Evolutionary conservation across 2,797 vertebrate genomes (phyloP), one percentile per base, ranked within the genome.

Genomic region (Poeciliopsis gracilis): DNA sequence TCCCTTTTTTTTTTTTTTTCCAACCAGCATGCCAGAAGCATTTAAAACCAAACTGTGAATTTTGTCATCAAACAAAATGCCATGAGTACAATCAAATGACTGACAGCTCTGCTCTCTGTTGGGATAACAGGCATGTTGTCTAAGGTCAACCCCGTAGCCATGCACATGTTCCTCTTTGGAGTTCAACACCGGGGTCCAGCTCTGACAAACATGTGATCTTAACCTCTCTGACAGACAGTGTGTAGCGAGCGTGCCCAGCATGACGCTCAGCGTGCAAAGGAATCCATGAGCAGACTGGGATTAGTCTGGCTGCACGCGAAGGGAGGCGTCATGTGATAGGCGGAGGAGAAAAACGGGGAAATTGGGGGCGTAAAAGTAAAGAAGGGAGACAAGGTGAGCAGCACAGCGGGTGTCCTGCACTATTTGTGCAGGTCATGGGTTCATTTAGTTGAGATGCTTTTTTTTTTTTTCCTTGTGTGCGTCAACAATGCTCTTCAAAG

Each of bases 221-320:
- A 91, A 93, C 92, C 93, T 92, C 84, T 15, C 30, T 89, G 90
- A 92, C 86, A 89, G 85, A 81, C 69, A 82, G 82, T 63, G 78
- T 15, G 86, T 12, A 76, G 82, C 78, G 28, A 33, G 77, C 79
- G 25, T 45, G 76, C 84, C 81, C 30, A 18, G 73, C 55, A 25
- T 74, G 72, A 84, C 20, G 38, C 88, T 78, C 78, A 80, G 86
- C 86, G 84, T 84, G 76, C 84, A 86, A 67, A 90, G 61, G 82
- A 87, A 77, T 92, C 90, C 76, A 82, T 75, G 84, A 33, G 73
- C 78, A 16, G 76, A n/a, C 82, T 85, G 84, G 79, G 76, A 51
- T 80, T 89, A 72, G 77, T 77, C 72, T 30, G 69, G 75, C 76
- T 13, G 71, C 77, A 73, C 49, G 33, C 77, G 70, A 74, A 78